phyloP scores from a whole-genome alignment of 1,140 invertebrate species.

The Armadillidium nasatum region DNA sequence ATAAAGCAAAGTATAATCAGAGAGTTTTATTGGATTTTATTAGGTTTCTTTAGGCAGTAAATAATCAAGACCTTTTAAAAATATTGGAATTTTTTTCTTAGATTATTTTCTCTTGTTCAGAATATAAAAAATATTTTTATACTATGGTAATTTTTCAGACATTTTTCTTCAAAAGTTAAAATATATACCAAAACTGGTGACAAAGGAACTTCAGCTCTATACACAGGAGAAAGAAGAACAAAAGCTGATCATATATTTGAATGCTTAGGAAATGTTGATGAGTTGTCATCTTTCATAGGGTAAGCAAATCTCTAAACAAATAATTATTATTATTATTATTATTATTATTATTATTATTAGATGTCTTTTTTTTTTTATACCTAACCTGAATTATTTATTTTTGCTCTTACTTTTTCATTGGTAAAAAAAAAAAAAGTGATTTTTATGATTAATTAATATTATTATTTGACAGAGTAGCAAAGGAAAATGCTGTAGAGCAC shows the following conservation, averaged over 20 bases:
- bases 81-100: no score
- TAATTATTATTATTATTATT: no score
- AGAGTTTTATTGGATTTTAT: no score
- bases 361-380: background rate
- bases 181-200: constrained; percentile 59
- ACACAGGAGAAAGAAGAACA: constrained; percentile 58
- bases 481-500: constrained; percentile 58
- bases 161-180: constrained; percentile 29
- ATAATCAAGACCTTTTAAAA: no score
- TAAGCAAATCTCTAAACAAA: constrained; percentile 53
- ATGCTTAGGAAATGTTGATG: constrained; percentile 69
- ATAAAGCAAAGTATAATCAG: no score
- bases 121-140: no score
- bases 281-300: constrained; percentile 67
- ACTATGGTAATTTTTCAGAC: background rate
- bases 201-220: constrained; percentile 56
- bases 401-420: background rate
- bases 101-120: no score
- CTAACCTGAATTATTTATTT: background rate
- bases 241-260: constrained; percentile 66
- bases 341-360: constrained; percentile 14
- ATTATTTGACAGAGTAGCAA: constrained; percentile 40
- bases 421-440: background rate
- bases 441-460: background rate
- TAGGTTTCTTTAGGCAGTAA: no score